Base-by-base conservation (phyloP, 2,888 invertebrate genomes). In the Auanema freiburgensis region DNA sequence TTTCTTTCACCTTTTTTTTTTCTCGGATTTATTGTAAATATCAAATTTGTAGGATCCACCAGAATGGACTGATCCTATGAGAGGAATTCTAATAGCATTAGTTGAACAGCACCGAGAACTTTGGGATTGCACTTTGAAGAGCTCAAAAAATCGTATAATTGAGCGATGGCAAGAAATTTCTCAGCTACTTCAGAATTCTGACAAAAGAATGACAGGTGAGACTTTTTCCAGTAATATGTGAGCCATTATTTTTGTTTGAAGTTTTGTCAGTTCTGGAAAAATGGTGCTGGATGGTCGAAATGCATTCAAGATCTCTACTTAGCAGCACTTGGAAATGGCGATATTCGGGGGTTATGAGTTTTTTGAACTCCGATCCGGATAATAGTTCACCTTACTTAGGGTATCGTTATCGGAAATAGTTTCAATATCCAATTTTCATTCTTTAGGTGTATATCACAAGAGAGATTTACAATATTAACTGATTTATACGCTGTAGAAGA, bases 241-340 rank as follows among this genome's bases (percentile, higher is more conserved):
- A 98, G 87, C 88, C 97, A 71, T 97, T 93, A 87, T 97, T 97
- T 85, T 33, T 33, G 3, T 64, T 72, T 72, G 49, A 63, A 74
- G 67, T 61, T 23, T 72, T 67, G 67, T 63, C 65, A 12, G 43
- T 72, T 6, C 61, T 72, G 12, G 72, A 72, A 43, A 72, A 72
- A 52, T 72, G 72, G 72, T 72, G 72, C 25, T 72, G 72, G 72
- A 41, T 69, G 21, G 57, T 65, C 14, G 72, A 72, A 42, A 59
- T 59, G 23, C 69, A 63, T 51, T 42, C 59, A 11, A 46, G 72
- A n/a, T 50, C 65, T 10, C 56, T 66, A 0, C 55, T 63, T 23
- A 50, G 46, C 18, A 46, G 10, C 16, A n/a, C 16, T 10, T 21
- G 21, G 1, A 55, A 57, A n/a, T 72, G 72, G 72, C 51, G 72